Evolutionary conservation across 2,888 invertebrate species (phyloP).

Genomic region (Sinodicranocentrus sp.): DNA sequence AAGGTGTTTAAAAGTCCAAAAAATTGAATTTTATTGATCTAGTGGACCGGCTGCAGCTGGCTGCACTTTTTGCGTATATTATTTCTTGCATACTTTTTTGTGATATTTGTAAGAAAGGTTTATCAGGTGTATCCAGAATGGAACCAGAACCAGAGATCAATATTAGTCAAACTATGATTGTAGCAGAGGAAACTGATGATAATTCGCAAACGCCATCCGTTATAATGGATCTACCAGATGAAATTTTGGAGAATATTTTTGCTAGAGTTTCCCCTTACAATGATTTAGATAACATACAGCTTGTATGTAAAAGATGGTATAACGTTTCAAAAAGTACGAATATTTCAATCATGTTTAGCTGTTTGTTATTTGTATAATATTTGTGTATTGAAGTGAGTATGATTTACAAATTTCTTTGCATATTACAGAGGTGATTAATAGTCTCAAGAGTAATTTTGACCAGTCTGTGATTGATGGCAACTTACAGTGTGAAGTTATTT

Average conservation of each 20-base stretch:
- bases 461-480: conserved; percentile 88
- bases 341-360: not conserved
- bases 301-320: conserved; percentile 93
- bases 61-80: too few relatives aligned
- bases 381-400: not conserved
- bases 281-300: conserved; percentile 91
- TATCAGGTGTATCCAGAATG: too few relatives aligned
- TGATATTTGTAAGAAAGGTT: too few relatives aligned
- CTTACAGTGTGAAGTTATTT: conserved; percentile 85
- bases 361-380: not conserved
- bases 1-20: too few relatives aligned
- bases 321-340: conserved; percentile 88
- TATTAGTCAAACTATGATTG: too few relatives aligned
- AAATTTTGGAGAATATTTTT: conserved; percentile 95
- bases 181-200: not conserved
- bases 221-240: conserved; percentile 90
- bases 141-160: too few relatives aligned
- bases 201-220: not conserved
- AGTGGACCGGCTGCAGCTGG: too few relatives aligned
- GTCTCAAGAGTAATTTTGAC: conserved; percentile 86
- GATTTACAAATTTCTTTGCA: conserved; percentile 24
- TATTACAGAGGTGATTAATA: conserved; percentile 87
- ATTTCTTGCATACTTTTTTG: too few relatives aligned
- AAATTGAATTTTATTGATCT: too few relatives aligned
- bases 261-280: conserved; percentile 93